A percentile compares a stretch with the other conserved stretches of the same genome.
Conservation (phyloP, 2,888 invertebrate genomes). For the Eubasilissa splendida region DNA sequence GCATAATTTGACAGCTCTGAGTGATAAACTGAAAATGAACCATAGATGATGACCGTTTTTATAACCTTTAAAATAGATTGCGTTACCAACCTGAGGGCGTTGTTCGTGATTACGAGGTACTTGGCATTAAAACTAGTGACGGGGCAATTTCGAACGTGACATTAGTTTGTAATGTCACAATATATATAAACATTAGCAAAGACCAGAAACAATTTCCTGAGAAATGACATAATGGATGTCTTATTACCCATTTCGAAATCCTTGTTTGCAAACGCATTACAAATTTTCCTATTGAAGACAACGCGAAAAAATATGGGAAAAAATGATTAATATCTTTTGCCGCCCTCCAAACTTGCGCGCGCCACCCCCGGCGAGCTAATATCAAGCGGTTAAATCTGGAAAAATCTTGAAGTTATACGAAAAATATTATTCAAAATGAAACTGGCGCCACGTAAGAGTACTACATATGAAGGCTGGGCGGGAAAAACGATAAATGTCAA, state of each 20-base stretch:
- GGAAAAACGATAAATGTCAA: background rate
- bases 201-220: background rate
- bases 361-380: constrained; percentile 41
- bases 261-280: constrained; percentile 35
- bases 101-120: too few species aligned
- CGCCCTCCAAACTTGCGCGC: constrained; percentile 12
- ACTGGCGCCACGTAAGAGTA: constrained; percentile 56
- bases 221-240: constrained; percentile 33
- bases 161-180: too few species aligned
- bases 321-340: constrained; percentile 47
- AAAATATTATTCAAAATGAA: constrained; percentile 58
- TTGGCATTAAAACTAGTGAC: too few species aligned
- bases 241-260: constrained; percentile 16
- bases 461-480: constrained; percentile 23
- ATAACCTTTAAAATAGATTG: too few species aligned
- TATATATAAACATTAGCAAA: too few species aligned
- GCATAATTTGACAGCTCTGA: too few species aligned
- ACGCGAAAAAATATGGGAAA: constrained; percentile 34
- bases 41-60: too few species aligned
- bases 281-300: constrained; percentile 39
- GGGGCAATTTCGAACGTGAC: too few species aligned
- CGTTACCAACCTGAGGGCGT: too few species aligned
- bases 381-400: constrained; percentile 56
- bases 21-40: too few species aligned
- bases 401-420: constrained; percentile 57